Evolutionary conservation across 2,797 vertebrate species (phyloP).

Genomic region (Myoxocephalus aenaeus): DNA sequence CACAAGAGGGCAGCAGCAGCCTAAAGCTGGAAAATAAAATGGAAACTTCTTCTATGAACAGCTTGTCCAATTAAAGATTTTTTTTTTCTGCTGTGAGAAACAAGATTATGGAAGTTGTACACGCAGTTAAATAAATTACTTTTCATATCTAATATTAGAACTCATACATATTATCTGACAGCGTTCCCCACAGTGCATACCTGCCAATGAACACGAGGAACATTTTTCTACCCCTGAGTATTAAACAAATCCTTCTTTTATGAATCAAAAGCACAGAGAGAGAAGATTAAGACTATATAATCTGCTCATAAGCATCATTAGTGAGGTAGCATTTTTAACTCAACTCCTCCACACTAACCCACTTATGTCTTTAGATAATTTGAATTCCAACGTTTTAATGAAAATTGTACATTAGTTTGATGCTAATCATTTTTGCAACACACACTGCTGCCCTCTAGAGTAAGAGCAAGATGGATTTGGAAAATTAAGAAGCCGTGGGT

Average conservation of each 20-base stretch:
- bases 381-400: conserved; percentile 41
- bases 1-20: conserved; percentile 69
- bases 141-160: conserved; percentile 25
- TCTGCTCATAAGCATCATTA: conserved; percentile 42
- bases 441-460: neutral
- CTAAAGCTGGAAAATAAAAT: neutral
- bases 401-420: conserved; percentile 22
- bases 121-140: conserved; percentile 13
- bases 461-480: neutral
- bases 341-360: conserved; percentile 5
- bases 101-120: conserved; percentile 21
- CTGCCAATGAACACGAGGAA: conserved; percentile 8
- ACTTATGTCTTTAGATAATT: conserved; percentile 29
- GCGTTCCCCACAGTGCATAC: neutral
- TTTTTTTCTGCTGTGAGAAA: conserved; percentile 13
- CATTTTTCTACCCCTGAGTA: conserved; percentile 9
- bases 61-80: conserved; percentile 18
- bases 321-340: conserved; percentile 26
- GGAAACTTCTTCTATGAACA: conserved; percentile 8
- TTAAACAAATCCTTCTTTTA: conserved; percentile 28
- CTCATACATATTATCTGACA: conserved; percentile 17
- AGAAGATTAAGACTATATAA: conserved; percentile 34
- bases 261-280: conserved; percentile 23
- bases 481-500: neutral
- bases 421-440: conserved; percentile 17